Conservation (phyloP, 2,113 vertebrate species). For the Suncus etruscus region DNA sequence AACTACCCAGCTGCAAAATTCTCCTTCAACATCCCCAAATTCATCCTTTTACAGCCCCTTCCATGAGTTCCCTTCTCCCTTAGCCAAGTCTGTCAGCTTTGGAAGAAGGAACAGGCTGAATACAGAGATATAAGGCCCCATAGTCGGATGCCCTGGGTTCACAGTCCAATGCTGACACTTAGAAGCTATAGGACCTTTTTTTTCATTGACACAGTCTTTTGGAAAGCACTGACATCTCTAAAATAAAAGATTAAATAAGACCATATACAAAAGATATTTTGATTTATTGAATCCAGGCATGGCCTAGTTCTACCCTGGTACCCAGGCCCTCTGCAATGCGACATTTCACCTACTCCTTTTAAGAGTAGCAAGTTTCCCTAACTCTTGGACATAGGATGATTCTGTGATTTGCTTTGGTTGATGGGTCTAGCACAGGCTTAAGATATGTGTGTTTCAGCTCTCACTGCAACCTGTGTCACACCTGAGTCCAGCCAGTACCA, state of each 20-base stretch:
- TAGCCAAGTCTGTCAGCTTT: background rate
- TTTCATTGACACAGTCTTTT: background rate
- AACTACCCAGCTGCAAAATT: background rate
- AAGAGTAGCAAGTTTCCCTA: background rate
- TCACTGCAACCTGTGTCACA: background rate
- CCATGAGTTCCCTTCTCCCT: background rate
- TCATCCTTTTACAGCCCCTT: background rate
- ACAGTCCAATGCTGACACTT: background rate
- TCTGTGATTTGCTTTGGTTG: slow-evolving; percentile 6
- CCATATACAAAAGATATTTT: background rate
- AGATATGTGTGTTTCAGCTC: background rate
- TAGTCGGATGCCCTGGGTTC: background rate
- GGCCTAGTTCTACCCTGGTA: background rate
- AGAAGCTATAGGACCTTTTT: background rate
- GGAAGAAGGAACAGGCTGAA: background rate
- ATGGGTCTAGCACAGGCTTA: background rate
- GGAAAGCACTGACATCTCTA: slow-evolving; percentile 24
- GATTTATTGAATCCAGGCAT: background rate
- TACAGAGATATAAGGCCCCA: background rate
- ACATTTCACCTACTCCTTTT: slow-evolving; percentile 39
- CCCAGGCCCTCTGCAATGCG: background rate
- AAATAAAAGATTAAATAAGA: slow-evolving; percentile 46
- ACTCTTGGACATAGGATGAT: background rate
- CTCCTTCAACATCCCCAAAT: background rate
- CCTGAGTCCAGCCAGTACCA: background rate